phyloP scores from a whole-genome alignment of 2,797 vertebrate genomes.

The Sylvia borin region DNA sequence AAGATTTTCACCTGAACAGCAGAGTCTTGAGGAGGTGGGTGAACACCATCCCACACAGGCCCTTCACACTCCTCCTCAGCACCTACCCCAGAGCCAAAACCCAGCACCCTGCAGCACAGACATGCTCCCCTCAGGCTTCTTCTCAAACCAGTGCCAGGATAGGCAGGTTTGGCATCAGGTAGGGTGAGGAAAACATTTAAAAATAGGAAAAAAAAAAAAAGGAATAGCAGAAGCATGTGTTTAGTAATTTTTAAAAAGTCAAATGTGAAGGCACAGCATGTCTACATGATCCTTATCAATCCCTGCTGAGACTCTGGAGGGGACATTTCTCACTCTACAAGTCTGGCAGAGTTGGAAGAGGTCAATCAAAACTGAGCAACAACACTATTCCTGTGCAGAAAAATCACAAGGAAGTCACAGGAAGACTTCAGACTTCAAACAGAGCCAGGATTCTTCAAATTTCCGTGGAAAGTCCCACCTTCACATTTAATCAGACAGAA shows the following conservation, averaged over 20 bases:
- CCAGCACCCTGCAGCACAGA: background rate
- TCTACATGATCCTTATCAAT: background rate
- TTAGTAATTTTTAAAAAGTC: background rate
- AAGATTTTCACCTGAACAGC: background rate
- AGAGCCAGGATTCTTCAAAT: background rate
- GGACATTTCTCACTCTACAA: background rate
- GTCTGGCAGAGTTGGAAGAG: background rate
- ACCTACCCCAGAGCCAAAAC: background rate
- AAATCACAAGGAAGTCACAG: background rate
- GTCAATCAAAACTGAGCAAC: background rate
- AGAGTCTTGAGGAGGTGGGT: background rate
- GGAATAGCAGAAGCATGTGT: background rate
- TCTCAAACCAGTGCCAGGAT: background rate
- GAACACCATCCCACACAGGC: background rate
- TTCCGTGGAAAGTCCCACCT: background rate
- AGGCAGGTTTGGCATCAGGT: background rate
- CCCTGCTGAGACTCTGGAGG: background rate
- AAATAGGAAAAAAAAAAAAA: background rate
- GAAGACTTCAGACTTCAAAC: background rate
- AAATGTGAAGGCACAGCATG: background rate
- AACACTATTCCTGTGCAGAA: background rate
- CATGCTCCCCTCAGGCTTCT: background rate
- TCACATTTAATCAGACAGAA: background rate
- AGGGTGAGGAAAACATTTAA: background rate
- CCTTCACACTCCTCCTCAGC: background rate